Percentiles rank a stretch among this genome's conserved stretches.
Evolutionary conservation across 2,888 invertebrate species (phyloP).

Genomic region (Pycnomerus fuliginosus): DNA sequence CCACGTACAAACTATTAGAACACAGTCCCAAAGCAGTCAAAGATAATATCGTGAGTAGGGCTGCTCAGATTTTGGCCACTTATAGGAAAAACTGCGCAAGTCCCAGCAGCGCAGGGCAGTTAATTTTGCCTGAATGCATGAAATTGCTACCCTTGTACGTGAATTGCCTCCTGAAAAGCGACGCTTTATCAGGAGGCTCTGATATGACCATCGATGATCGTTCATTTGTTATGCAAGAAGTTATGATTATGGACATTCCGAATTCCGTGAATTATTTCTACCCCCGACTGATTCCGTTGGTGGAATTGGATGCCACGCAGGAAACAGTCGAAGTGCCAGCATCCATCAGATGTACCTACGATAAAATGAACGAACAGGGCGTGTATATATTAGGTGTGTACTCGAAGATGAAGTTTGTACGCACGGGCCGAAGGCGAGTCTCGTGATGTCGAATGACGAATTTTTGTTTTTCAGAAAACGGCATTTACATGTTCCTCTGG

Average conservation of each 20-base stretch:
- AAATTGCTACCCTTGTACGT: slow-evolving; percentile 95
- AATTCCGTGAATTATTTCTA: slow-evolving; percentile 87
- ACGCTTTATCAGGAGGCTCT: slow-evolving; percentile 91
- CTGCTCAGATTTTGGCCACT: slow-evolving; percentile 87
- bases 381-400: slow-evolving; percentile 81
- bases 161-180: slow-evolving; percentile 89
- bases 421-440: no score
- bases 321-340: slow-evolving; percentile 59
- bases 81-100: slow-evolving; percentile 96
- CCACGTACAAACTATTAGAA: slow-evolving; percentile 80
- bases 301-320: slow-evolving; percentile 63
- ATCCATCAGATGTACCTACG: slow-evolving; percentile 81
- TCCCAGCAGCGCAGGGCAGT: slow-evolving; percentile 91
- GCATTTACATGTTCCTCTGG: slow-evolving; percentile 95
- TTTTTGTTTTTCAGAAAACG: slow-evolving; percentile 73
- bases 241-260: slow-evolving; percentile 82
- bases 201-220: slow-evolving; percentile 96
- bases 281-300: slow-evolving; percentile 85
- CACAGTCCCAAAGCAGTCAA: slow-evolving; percentile 82
- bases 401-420: neutral
- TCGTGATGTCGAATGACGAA: no score
- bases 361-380: slow-evolving; percentile 83
- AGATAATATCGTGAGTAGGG: slow-evolving; percentile 78
- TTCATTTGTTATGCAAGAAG: slow-evolving; percentile 88
- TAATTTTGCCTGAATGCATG: slow-evolving; percentile 98